These are phyloP conservation scores for Ursus arctos DNA, from an alignment of 2,113 vertebrate species.

Conservation along the genomic window DNA sequence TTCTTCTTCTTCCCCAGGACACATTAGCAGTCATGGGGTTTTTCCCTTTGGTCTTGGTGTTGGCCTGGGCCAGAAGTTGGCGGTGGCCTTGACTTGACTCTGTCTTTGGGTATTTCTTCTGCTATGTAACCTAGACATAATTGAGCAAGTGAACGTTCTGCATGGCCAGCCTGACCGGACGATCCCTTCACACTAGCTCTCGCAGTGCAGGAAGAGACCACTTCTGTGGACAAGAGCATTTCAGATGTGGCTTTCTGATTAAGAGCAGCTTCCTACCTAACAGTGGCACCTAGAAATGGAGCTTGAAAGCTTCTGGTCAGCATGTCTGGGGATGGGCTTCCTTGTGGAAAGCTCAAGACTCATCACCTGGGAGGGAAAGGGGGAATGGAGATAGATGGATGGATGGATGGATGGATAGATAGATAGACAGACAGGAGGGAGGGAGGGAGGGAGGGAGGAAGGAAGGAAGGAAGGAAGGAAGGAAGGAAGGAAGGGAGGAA, in stretches of 20 bases:
- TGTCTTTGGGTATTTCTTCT: neutral
- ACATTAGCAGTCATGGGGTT: neutral
- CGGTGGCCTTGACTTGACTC: neutral
- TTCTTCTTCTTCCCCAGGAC: neutral
- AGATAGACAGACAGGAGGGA: neutral
- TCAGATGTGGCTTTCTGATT: neutral
- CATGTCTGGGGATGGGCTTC: neutral
- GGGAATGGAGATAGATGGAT: neutral
- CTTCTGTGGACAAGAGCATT: neutral
- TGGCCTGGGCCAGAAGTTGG: neutral
- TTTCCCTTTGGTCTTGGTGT: neutral
- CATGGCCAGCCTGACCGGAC: neutral
- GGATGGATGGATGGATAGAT: neutral
- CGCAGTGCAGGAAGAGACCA: neutral
- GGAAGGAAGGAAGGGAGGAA: neutral
- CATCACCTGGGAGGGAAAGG: no score
- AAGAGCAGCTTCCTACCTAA: neutral
- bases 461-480: neutral
- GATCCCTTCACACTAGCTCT: neutral
- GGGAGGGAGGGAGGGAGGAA: neutral
- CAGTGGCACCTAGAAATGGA: neutral
- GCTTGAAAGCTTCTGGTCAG: neutral
- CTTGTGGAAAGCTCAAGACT: neutral
- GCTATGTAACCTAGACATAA: neutral
- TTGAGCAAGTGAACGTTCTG: fast-evolving